Evolutionary conservation across 2,797 vertebrate species (phyloP).

Genomic region (Cynodonichthys magdalenae): DNA sequence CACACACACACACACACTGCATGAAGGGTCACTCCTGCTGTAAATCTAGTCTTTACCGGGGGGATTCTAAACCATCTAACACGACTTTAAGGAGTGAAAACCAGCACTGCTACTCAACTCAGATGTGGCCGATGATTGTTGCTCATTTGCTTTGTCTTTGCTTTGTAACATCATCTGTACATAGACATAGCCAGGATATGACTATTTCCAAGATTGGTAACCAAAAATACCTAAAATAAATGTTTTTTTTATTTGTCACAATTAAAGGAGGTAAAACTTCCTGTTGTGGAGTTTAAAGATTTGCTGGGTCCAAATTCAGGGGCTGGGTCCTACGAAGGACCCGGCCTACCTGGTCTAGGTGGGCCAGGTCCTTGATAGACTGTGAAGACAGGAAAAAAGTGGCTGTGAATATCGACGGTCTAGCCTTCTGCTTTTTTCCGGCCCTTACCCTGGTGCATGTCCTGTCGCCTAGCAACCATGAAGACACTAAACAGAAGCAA

Average conservation of each 20-base stretch:
- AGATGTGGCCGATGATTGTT: conserved; percentile 47
- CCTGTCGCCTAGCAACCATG: too few relatives aligned
- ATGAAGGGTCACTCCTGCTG: conserved; percentile 66
- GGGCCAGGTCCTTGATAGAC: too few relatives aligned
- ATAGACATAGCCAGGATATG: conserved; percentile 33
- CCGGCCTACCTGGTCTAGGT: too few relatives aligned
- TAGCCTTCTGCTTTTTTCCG: too few relatives aligned
- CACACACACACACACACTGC: conserved; percentile 51
- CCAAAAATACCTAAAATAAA: background rate
- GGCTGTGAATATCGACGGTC: too few relatives aligned
- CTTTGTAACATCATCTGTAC: conserved; percentile 57
- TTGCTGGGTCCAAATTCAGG: too few relatives aligned
- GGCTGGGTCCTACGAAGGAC: too few relatives aligned
- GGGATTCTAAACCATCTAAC: conserved; percentile 73
- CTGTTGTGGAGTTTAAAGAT: background rate
- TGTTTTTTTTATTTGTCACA: conserved; percentile 5
- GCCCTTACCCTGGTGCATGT: too few relatives aligned
- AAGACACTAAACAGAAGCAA: too few relatives aligned
- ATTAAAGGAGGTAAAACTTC: conserved; percentile 17
- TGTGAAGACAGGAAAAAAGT: too few relatives aligned
- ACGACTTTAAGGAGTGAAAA: conserved; percentile 32
- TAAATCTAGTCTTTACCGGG: conserved; percentile 56
- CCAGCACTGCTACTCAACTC: conserved; percentile 7
- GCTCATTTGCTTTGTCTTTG: conserved; percentile 56
- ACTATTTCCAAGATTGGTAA: conserved; percentile 18